A percentile compares a stretch with the other conserved stretches of the same genome.
These are phyloP conservation scores for Zelostemma sp. DNA, from an alignment of 1,140 invertebrate genomes.

Conservation along the genomic window DNA sequence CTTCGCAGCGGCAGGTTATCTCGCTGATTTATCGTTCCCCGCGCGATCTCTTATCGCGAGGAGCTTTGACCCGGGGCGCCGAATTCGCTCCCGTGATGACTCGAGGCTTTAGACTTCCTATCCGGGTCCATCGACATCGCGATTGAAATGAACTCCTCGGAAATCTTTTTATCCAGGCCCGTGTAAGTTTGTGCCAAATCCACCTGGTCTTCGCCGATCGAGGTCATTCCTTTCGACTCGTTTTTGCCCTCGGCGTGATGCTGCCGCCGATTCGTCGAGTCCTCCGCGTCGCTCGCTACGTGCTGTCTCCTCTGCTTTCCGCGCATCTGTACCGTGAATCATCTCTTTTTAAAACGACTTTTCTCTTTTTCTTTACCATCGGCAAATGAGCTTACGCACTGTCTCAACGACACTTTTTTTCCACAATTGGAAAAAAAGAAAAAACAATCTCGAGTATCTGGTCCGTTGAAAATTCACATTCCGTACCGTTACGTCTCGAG, in stretches of 20 bases:
- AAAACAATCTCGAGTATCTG: too few relatives aligned
- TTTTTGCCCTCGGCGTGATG: slow-evolving; percentile 52
- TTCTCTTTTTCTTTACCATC: neutral
- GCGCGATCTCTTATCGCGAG: too few relatives aligned
- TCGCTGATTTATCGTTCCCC: too few relatives aligned
- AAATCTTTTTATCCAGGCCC: slow-evolving; percentile 73
- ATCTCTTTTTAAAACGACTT: slow-evolving; percentile 21
- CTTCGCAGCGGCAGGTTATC: slow-evolving; percentile 1
- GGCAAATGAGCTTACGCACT: too few relatives aligned
- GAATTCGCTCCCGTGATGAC: slow-evolving; percentile 64
- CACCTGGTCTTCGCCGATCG: slow-evolving; percentile 60
- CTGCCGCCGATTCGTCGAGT: slow-evolving; percentile 44
- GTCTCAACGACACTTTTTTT: too few relatives aligned
- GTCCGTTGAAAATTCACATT: too few relatives aligned
- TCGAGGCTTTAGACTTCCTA: slow-evolving; percentile 63
- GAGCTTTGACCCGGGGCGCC: slow-evolving; percentile 15
- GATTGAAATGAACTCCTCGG: slow-evolving; percentile 73
- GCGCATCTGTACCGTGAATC: slow-evolving; percentile 41
- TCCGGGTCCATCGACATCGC: slow-evolving; percentile 69
- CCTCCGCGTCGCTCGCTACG: slow-evolving; percentile 45
- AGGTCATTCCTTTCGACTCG: slow-evolving; percentile 55
- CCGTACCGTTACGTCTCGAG: too few relatives aligned
- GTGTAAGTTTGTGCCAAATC: slow-evolving; percentile 72
- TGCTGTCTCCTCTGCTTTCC: slow-evolving; percentile 56
- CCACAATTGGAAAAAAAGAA: too few relatives aligned